Evolutionary conservation across 2,113 vertebrate genomes (phyloP).

Genomic region (Eleginops maclovinus): DNA sequence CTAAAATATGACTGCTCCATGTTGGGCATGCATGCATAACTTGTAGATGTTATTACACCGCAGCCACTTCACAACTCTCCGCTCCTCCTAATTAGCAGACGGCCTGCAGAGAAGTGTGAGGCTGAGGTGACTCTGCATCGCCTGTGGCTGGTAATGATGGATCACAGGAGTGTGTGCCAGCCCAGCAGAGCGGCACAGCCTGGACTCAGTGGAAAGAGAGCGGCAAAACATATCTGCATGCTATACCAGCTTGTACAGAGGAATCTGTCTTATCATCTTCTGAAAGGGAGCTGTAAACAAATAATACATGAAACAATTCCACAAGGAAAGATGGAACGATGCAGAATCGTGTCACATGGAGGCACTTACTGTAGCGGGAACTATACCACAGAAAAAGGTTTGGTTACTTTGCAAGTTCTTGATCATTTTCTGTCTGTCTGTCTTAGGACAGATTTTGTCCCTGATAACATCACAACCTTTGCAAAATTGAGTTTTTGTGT

Average conservation of each 20-base stretch:
- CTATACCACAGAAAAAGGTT: too few species aligned
- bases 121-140: conserved; percentile 63
- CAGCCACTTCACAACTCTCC: conserved; percentile 51
- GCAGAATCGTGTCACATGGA: too few species aligned
- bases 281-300: background rate
- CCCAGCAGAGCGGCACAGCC: conserved; percentile 50
- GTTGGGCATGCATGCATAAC: conserved; percentile 24
- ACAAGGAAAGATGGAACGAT: background rate
- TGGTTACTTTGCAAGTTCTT: too few species aligned
- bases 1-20: conserved; percentile 34
- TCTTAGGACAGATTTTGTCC: too few species aligned
- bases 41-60: conserved; percentile 46
- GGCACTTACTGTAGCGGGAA: too few species aligned
- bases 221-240: conserved; percentile 42
- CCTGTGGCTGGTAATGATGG: conserved; percentile 69
- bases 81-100: conserved; percentile 69
- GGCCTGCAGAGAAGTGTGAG: conserved; percentile 58
- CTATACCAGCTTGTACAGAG: conserved; percentile 1
- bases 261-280: background rate
- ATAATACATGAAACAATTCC: background rate
- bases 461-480: too few species aligned
- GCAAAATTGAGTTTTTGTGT: too few species aligned
- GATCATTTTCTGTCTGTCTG: too few species aligned
- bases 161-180: conserved; percentile 62
- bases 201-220: conserved; percentile 22